A percentile compares a stretch with the other conserved stretches of the same genome.
phyloP scores from a whole-genome alignment of 2,797 vertebrate genomes.

The Euphonia xanthogaster region DNA sequence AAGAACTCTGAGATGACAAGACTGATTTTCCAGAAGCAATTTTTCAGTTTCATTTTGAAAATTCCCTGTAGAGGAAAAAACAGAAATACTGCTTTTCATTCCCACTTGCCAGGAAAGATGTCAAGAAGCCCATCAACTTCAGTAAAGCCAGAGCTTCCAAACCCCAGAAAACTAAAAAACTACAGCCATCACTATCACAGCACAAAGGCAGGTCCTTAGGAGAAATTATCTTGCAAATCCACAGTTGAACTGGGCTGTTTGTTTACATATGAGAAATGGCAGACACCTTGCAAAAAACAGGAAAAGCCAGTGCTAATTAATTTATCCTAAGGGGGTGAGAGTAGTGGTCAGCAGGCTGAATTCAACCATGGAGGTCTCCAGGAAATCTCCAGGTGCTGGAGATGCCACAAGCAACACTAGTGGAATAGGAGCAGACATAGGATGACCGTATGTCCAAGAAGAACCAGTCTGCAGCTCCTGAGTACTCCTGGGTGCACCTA shows the following conservation, averaged over 20 bases:
- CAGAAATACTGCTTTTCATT: conserved; percentile 31
- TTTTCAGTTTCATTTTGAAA: conserved; percentile 36
- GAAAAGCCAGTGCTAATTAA: background rate
- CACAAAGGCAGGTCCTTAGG: background rate
- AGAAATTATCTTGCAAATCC: background rate
- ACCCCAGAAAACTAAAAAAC: background rate
- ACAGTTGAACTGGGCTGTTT: background rate
- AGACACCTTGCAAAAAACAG: background rate
- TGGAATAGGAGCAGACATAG: background rate
- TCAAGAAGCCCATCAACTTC: background rate
- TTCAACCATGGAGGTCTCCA: background rate
- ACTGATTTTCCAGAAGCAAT: conserved; percentile 10
- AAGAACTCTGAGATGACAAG: conserved; percentile 29
- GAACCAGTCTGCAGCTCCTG: background rate
- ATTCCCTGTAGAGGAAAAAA: background rate
- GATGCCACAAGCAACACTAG: background rate
- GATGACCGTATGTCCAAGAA: background rate
- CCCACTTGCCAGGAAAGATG: background rate
- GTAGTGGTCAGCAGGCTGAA: background rate
- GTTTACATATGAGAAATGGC: background rate
- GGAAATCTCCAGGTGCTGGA: background rate
- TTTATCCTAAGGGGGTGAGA: background rate
- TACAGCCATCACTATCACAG: background rate
- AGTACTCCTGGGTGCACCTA: background rate
- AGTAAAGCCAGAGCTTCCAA: background rate